Evolutionary conservation across 2,888 invertebrate genomes (phyloP), one percentile per base, ranked within the genome.

Genomic region (Nasonovia ribisnigri): DNA sequence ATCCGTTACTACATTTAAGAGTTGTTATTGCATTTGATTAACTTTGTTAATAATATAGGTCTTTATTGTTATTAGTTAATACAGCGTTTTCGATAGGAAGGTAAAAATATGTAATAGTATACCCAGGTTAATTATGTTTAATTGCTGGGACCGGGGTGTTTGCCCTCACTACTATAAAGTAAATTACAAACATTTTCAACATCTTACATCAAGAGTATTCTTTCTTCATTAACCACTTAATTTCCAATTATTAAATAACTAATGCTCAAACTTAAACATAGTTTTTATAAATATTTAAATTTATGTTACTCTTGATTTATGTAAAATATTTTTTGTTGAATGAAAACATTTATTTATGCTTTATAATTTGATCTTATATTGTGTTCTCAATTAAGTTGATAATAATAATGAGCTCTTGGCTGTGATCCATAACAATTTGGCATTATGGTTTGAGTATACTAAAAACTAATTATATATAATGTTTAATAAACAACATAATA

Each of bases 21-120:
- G 48, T 77, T 77, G 11, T 90, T 77, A 88, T 57, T 88, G 57
- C 26, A 88, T 57, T 88, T 88, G 29, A 88, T 88, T 54, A 88
- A 54, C 16, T 88, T 42, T 54, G 54, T 42, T 57, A 42, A 57
- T 88, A 88, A 57, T 57, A 29, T n/a, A 57, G 2, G 11, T 89
- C 29, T 48, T 77, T 36, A n/a, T 60, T 57, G 29, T 43, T 57
- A 89, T n/a, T 43, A 20, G 48, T 36, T 51, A 87, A 3, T 87
- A 13, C 51, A 87, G 3, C 10, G n/a, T 48, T 16, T 48, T 87
- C 16, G 3, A 16, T 87, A 87, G 8, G 20, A 36, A 36, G 77
- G 36, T 77, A 36, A 77, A 77, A 36, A 36, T 36, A 36, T 77
- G 20, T 8, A 77, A 77, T 77, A 20, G 36, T 77, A 36, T 20